phyloP scores from a whole-genome alignment of 2,888 invertebrate genomes.

The Drosophila testacea region DNA sequence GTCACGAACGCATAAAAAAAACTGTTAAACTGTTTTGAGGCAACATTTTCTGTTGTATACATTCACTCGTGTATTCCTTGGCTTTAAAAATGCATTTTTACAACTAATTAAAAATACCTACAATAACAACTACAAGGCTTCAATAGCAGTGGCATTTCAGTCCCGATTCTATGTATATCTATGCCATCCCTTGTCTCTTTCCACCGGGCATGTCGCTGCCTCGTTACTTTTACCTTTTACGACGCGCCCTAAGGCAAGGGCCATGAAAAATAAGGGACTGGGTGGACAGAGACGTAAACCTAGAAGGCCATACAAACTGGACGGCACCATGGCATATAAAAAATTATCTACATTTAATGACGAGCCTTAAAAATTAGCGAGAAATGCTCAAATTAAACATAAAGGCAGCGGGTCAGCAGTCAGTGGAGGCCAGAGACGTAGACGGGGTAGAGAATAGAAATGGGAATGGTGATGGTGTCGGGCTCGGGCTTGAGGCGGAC shows the following conservation, averaged over 20 bases:
- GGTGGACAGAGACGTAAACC: constrained; percentile 38
- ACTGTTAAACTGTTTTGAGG: constrained; percentile 34
- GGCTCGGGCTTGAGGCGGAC: constrained; percentile 34
- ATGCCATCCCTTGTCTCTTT: constrained; percentile 1
- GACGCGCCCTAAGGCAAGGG: constrained; percentile 62
- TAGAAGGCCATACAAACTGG: constrained; percentile 47
- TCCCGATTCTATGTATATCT: constrained; percentile 10
- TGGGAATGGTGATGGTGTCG: constrained; percentile 9
- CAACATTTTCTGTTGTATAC: constrained; percentile 10
- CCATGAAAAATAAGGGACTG: constrained; percentile 34
- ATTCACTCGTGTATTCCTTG: constrained; percentile 4
- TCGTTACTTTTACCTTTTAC: constrained; percentile 78
- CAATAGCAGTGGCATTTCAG: constrained; percentile 55
- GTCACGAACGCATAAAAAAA: constrained; percentile 18
- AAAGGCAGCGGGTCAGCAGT: constrained; percentile 52
- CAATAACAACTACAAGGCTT: constrained; percentile 62
- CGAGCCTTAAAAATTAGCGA: constrained; percentile 79
- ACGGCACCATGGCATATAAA: constrained; percentile 63
- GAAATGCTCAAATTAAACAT: constrained; percentile 81
- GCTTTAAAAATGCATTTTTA: constrained; percentile 55
- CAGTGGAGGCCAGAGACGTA: neutral
- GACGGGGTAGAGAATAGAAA: constrained; percentile 2
- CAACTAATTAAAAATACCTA: constrained; percentile 72
- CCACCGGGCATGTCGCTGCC: constrained; percentile 50
- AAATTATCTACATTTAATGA: constrained; percentile 82